Percentiles rank a stretch among this genome's conserved stretches.
These are phyloP conservation scores for Lypha dubia DNA, from an alignment of 2,888 invertebrate genomes.

Conservation along the genomic window DNA sequence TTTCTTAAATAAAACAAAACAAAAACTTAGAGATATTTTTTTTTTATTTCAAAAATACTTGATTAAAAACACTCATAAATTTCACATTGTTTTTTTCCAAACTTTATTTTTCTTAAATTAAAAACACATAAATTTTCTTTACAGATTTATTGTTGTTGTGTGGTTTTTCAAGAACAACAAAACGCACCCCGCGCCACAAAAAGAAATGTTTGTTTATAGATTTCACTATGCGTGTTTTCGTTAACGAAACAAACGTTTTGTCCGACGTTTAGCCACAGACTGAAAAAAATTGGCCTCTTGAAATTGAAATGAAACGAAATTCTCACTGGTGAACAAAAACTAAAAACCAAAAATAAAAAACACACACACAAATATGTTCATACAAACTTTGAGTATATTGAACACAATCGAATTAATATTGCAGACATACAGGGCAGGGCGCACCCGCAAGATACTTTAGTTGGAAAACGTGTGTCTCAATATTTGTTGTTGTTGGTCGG, in stretches of 20 bases:
- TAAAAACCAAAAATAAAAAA: too few species aligned
- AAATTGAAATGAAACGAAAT: slow-evolving; percentile 59
- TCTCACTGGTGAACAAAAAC: slow-evolving; percentile 72
- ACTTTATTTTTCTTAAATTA: slow-evolving; percentile 18
- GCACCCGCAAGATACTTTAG: slow-evolving; percentile 81
- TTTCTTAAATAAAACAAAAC: background rate
- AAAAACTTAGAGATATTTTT: slow-evolving; percentile 14
- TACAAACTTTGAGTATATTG: slow-evolving; percentile 46
- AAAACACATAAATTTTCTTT: slow-evolving; percentile 49
- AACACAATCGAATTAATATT: slow-evolving; percentile 53
- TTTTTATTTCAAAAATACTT: slow-evolving; percentile 9
- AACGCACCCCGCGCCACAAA: slow-evolving; percentile 47
- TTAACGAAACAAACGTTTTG: slow-evolving; percentile 63
- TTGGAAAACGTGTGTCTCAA: slow-evolving; percentile 9
- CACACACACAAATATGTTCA: slow-evolving; percentile 34
- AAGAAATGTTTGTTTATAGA: too few species aligned
- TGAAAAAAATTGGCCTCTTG: slow-evolving; percentile 74
- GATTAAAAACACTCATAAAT: slow-evolving; percentile 30
- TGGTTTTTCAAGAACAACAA: slow-evolving; percentile 37
- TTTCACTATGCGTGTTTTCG: slow-evolving; percentile 29
- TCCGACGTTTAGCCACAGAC: slow-evolving; percentile 81
- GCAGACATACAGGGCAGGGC: slow-evolving; percentile 77
- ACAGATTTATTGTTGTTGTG: slow-evolving; percentile 23
- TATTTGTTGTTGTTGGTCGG: slow-evolving; percentile 36
- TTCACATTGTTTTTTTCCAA: slow-evolving; percentile 21